Evolutionary conservation across 2,888 invertebrate genomes (phyloP), one percentile per base, ranked within the genome.

Genomic region (Leptinotarsa tumamoca): DNA sequence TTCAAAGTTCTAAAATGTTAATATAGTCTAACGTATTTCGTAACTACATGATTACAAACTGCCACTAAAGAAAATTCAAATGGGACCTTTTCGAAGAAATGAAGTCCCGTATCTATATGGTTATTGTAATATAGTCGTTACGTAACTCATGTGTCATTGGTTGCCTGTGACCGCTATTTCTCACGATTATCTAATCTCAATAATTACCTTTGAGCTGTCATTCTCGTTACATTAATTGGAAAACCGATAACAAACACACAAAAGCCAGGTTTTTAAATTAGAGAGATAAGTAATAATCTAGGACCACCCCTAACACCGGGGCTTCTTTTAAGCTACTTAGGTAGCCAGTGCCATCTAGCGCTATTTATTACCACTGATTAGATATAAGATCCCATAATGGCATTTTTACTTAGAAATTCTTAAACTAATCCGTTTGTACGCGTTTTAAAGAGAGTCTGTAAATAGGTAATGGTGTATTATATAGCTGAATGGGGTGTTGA

Each of bases 251-350:
- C 73, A 78, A 77, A 77, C 71, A 78, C 73, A 77, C 75, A 77
- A 78, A 77, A 76, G 78, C 75, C 72, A 76, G 74, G 78, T 78
- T 77, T 73, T 74, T 77, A 77, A 79, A 79, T 80, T 79, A 77
- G 78, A 63, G 69, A 79, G 80, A 80, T 80, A 80, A 80, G 77
- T 61, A 67, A 73, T 74, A 74, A 72, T 78, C 77, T 72, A 70
- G 72, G 80, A 80, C 80, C 80, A 80, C 80, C 80, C 79, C 73
- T 76, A 71, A 71, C 74, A 79, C 78, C 69, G 23, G 73, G 77
- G 77, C 73, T 74, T 67, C 68, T 61, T 73, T 58, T 78, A 78
- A 80, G 80, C 80, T 76, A 58, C 78, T 77, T 79, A 78, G 73
- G 77, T 78, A 78, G 77, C 73, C 75, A 74, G 75, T 70, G 71